These are phyloP conservation scores for Bergia sp. DNA, from an alignment of 92 coral and sea anemone genomes.

Conservation along the genomic window DNA sequence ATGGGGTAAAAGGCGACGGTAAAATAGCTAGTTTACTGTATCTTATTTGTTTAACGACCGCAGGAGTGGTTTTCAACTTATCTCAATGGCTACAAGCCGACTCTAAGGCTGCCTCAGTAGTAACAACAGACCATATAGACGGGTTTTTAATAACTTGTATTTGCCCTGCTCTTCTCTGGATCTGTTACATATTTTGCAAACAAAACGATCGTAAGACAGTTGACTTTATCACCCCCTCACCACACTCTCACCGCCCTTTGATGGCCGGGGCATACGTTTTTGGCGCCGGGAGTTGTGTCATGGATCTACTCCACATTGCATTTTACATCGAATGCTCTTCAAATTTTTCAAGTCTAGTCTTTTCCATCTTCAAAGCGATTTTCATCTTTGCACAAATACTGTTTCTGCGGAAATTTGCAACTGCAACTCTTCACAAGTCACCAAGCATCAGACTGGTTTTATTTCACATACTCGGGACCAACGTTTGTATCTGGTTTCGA, in stretches of 20 bases:
- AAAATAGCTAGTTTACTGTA: slow-evolving; percentile 94
- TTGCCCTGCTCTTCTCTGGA: slow-evolving; percentile 91
- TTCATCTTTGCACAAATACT: slow-evolving; percentile 91
- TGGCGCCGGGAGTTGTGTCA: slow-evolving; percentile 94
- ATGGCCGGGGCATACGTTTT: slow-evolving; percentile 97
- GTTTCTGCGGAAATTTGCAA: slow-evolving; percentile 91
- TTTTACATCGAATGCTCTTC: slow-evolving; percentile 91
- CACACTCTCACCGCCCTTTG: slow-evolving; percentile 91
- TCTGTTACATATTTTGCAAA: slow-evolving; percentile 91
- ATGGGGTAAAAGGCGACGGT: slow-evolving; percentile 95
- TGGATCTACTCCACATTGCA: slow-evolving; percentile 91
- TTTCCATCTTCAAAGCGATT: slow-evolving; percentile 92
- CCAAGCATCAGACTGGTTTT: slow-evolving; percentile 93
- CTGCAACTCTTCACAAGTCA: slow-evolving; percentile 94
- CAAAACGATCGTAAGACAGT: slow-evolving; percentile 93
- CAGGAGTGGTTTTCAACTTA: slow-evolving; percentile 93
- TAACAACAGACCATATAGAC: slow-evolving; percentile 91
- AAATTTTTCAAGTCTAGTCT: slow-evolving; percentile 88
- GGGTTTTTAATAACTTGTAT: slow-evolving; percentile 97
- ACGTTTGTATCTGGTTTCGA: slow-evolving; percentile 91
- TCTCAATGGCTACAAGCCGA: slow-evolving; percentile 97
- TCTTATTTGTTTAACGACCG: slow-evolving; percentile 93
- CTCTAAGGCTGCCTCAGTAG: slow-evolving; percentile 86
- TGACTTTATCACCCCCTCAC: slow-evolving; percentile 84
- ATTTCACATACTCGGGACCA: slow-evolving; percentile 95